phyloP scores from a whole-genome alignment of 2,113 vertebrate species.

The Dasyurus viverrinus region DNA sequence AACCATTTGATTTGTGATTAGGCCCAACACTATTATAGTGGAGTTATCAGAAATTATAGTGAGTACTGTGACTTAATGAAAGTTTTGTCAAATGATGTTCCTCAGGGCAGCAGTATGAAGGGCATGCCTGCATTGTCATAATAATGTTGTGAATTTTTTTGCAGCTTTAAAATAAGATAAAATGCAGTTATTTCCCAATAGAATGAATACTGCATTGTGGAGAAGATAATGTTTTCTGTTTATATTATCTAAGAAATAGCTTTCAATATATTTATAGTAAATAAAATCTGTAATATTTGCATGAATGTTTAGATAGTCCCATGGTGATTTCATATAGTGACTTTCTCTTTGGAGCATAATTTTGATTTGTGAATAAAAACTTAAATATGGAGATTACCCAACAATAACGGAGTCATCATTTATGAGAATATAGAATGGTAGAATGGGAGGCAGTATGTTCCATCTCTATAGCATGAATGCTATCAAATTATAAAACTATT shows the following conservation, averaged over 20 bases:
- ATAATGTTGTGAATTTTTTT: neutral
- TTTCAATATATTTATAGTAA: slow-evolving; percentile 76
- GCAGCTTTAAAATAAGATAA: slow-evolving; percentile 49
- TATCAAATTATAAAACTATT: slow-evolving; percentile 15
- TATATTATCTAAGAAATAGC: slow-evolving; percentile 66
- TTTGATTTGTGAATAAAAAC: slow-evolving; percentile 65
- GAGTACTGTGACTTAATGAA: neutral
- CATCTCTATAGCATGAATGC: neutral
- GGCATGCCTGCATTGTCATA: no score
- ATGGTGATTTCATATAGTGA: slow-evolving; percentile 72
- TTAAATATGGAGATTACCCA: slow-evolving; percentile 61
- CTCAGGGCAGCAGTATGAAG: neutral
- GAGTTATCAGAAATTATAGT: neutral
- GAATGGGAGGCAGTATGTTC: neutral
- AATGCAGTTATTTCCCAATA: slow-evolving; percentile 58
- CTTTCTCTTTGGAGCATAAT: slow-evolving; percentile 77
- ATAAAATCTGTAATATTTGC: slow-evolving; percentile 74
- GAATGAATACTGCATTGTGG: slow-evolving; percentile 22
- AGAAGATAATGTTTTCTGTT: slow-evolving; percentile 47
- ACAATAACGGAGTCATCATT: slow-evolving; percentile 69
- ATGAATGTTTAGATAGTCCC: slow-evolving; percentile 78
- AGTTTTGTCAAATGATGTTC: neutral
- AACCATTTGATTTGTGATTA: neutral
- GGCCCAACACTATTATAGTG: neutral
- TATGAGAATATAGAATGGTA: slow-evolving; percentile 40